phyloP scores from a whole-genome alignment of 2,113 vertebrate species.

The Maccullochella peelii region DNA sequence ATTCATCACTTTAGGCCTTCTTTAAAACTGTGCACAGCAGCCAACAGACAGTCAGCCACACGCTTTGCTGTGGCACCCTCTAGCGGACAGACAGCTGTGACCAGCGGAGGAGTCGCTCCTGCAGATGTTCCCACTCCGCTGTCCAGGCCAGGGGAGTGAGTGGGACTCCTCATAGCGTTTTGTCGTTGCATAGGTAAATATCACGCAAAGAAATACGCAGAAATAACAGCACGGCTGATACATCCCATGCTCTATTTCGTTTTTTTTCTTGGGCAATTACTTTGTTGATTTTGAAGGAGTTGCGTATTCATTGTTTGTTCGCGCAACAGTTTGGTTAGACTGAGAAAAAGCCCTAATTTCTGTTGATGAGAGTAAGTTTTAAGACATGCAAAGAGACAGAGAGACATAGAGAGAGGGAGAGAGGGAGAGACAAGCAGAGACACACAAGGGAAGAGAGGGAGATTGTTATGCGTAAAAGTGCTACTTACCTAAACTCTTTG shows the following conservation, averaged over 20 bases:
- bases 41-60: no score
- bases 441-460: not conserved
- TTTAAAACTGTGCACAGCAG: not conserved
- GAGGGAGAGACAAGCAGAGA: not conserved
- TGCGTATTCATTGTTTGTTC: not conserved
- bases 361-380: not conserved
- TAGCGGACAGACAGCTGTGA: constrained; percentile 53
- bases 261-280: not conserved
- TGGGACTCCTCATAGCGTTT: not conserved
- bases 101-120: constrained; percentile 35
- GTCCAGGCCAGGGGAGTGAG: not conserved
- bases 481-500: constrained; percentile 71
- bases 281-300: not conserved
- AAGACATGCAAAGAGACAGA: not conserved
- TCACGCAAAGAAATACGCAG: not conserved
- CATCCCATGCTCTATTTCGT: not conserved
- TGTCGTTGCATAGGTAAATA: constrained; percentile 9
- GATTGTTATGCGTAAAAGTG: constrained; percentile 63
- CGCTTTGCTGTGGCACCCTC: constrained; percentile 68
- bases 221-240: not conserved
- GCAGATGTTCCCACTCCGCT: constrained; percentile 47
- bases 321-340: constrained; percentile 1
- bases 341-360: not conserved
- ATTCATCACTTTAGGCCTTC: not conserved
- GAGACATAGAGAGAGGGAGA: not conserved